These are phyloP conservation scores for Neosalanx taihuensis DNA, from an alignment of 2,797 vertebrate species.

Conservation along the genomic window DNA sequence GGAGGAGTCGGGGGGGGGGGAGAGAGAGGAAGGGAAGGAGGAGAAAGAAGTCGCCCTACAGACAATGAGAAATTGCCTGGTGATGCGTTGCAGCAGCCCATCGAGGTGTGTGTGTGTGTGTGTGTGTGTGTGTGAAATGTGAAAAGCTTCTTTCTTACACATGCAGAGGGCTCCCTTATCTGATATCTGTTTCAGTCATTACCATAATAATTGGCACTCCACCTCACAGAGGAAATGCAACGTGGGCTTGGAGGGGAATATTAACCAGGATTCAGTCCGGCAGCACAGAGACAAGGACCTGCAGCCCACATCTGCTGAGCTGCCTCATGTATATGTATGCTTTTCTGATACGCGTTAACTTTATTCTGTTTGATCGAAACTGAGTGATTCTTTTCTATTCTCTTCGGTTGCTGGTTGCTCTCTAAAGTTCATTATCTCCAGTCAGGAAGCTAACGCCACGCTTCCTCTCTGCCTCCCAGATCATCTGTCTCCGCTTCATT, in stretches of 20 bases:
- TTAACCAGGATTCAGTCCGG: constrained; percentile 44
- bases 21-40: neutral
- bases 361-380: too few species aligned
- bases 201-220: constrained; percentile 71
- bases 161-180: constrained; percentile 56
- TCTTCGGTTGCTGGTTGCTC: too few species aligned
- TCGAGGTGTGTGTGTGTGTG: neutral
- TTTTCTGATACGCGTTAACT: too few species aligned
- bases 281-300: constrained; percentile 10
- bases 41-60: neutral
- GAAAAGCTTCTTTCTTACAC: constrained; percentile 54
- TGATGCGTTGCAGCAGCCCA: constrained; percentile 34
- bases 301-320: constrained; percentile 3
- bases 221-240: constrained; percentile 55
- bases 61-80: constrained; percentile 22
- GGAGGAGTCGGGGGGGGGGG: too few species aligned
- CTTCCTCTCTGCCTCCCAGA: too few species aligned
- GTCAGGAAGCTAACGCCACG: too few species aligned
- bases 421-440: neutral
- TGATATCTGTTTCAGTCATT: constrained; percentile 73
- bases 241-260: constrained; percentile 55
- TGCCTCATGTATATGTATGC: neutral
- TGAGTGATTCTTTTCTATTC: too few species aligned
- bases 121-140: constrained; percentile 47
- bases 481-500: neutral